Base-by-base conservation (phyloP, 2,888 invertebrate species). In the Cyrtodaria siliqua region DNA sequence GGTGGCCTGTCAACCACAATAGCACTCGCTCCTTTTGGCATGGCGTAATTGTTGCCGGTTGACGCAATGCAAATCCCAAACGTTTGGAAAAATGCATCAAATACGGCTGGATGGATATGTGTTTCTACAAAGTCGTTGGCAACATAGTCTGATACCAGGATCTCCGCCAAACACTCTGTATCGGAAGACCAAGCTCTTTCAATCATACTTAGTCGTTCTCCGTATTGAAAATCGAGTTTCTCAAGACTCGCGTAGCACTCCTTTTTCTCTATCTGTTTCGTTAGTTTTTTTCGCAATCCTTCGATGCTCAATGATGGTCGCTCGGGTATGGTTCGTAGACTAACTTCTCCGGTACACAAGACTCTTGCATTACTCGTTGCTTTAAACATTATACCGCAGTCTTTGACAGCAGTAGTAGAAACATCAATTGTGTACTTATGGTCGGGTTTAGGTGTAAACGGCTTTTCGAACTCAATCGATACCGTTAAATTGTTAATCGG, bases 81-180 rank as follows among this genome's bases (percentile, higher is more conserved):
- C 9, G 78, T 73, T 53, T 85, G 85, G 33, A 83, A 69, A 50
- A 83, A 63, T n/a, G 74, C 71, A 63, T 84, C 85, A 29, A 84
- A 44, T 12, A 85, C 63, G 9, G 76, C 72, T 24, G 85, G 85
- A 57, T 85, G 85, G 6, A 85, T 52, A 38, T 70, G 61, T 26
- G 79, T 82, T 16, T 62, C 50, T 3, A 52, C 33, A n/a, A 79
- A 23, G 50, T 85, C 76, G 14, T 53, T 49, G 20, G 61, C 29
- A 47, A 83, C 44, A 24, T 42, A 49, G 4, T 69, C 63, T n/a
- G 76, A 74, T 2, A 83, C 44, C 79, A 81, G 55, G 81, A n/a
- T n/a, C n/a, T n/a, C n/a, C n/a, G n/a, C n/a, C n/a, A n/a, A n/a
- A n/a, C n/a, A n/a, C n/a, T n/a, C 82, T 8, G 67, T 68, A 2